These are phyloP conservation scores for Chunga burmeisteri DNA, from an alignment of 2,113 vertebrate genomes.

Conservation along the genomic window DNA sequence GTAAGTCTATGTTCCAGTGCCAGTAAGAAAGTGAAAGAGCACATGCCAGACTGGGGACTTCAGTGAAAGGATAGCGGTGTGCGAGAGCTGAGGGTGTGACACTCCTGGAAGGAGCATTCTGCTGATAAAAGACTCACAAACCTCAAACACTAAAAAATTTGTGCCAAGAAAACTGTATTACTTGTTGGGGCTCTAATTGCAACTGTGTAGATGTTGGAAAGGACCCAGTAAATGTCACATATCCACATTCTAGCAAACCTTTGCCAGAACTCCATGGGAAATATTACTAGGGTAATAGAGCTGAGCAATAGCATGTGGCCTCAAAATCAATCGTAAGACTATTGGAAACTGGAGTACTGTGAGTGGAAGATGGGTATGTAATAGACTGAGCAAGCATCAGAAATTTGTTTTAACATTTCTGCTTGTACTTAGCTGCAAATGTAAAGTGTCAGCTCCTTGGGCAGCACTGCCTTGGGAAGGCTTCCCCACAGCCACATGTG, in stretches of 20 bases:
- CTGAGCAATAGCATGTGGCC: background rate
- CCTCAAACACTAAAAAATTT: background rate
- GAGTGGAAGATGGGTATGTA: background rate
- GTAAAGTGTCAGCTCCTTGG: background rate
- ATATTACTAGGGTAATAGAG: background rate
- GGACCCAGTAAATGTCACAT: background rate
- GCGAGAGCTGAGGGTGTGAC: background rate
- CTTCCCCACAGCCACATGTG: background rate
- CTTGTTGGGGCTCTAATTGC: background rate
- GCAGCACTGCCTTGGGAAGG: background rate
- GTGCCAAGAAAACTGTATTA: background rate
- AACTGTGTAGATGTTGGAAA: background rate
- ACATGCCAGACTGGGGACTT: background rate
- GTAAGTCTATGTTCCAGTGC: background rate
- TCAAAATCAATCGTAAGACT: background rate
- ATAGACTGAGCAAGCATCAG: background rate
- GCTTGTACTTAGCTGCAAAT: background rate
- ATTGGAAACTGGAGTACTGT: background rate
- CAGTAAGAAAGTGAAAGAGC: background rate
- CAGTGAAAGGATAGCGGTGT: fast-evolving
- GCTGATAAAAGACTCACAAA: background rate
- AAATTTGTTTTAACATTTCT: background rate
- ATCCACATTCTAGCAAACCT: background rate
- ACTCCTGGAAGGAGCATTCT: background rate
- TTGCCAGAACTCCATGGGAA: background rate